These are phyloP conservation scores for Gobio gobio DNA, from an alignment of 2,113 vertebrate genomes.

Conservation along the genomic window DNA sequence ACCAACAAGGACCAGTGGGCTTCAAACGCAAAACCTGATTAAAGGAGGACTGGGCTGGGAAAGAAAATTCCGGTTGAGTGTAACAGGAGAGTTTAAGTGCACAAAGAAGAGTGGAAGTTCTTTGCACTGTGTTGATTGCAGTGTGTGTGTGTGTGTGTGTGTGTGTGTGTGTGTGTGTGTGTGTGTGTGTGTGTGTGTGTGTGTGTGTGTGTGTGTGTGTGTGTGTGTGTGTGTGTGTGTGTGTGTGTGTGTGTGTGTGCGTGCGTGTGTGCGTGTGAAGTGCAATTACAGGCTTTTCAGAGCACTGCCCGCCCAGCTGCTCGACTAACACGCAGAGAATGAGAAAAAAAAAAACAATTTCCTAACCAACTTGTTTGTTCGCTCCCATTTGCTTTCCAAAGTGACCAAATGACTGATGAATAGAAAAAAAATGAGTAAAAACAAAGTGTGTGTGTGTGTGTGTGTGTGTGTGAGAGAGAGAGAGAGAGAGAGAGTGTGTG, in stretches of 20 bases:
- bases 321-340: conserved; percentile 28
- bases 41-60: not conserved
- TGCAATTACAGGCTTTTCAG: conserved; percentile 79
- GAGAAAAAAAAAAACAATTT: conserved; percentile 20
- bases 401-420: not conserved
- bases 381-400: not conserved
- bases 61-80: not conserved
- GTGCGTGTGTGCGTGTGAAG: conserved; percentile 51
- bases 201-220: conserved; percentile 45
- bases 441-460: conserved; percentile 30
- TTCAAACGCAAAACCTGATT: not conserved
- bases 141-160: conserved; percentile 44
- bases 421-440: not conserved
- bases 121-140: conserved; percentile 52
- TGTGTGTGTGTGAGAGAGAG: not conserved
- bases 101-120: conserved; percentile 31
- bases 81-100: conserved; percentile 34
- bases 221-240: conserved; percentile 45
- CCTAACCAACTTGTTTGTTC: not conserved
- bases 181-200: conserved; percentile 45
- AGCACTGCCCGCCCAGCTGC: conserved; percentile 74
- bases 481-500: not conserved
- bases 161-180: conserved; percentile 44
- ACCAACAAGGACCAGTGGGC: not conserved
- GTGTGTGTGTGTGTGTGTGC: conserved; percentile 44